Conservation (phyloP, 30 jellyfish, hydroid and myxozoan species). For the Aurelia sp. region DNA sequence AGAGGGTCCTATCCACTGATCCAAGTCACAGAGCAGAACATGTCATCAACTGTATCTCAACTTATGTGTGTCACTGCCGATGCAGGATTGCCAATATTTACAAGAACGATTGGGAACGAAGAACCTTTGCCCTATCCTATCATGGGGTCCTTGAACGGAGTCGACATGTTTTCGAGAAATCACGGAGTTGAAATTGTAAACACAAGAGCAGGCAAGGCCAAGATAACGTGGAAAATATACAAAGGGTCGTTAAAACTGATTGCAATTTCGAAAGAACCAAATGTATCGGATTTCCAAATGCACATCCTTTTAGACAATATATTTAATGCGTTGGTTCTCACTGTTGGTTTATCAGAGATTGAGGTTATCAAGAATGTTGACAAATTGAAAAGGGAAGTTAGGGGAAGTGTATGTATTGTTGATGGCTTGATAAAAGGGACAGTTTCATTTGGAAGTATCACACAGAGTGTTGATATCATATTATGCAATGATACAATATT, state of each 20-base stretch:
- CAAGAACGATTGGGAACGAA: constrained; percentile 64
- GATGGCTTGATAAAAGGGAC: constrained; percentile 58
- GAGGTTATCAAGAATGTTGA: constrained; percentile 78
- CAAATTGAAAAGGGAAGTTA: constrained; percentile 73
- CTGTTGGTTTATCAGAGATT: constrained; percentile 81
- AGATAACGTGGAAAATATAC: constrained; percentile 87
- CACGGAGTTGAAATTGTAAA: constrained; percentile 78
- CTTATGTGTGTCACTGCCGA: constrained; percentile 90
- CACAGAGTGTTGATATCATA: constrained; percentile 79
- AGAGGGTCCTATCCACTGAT: too few relatives aligned
- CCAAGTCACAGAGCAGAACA: background rate
- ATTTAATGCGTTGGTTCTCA: constrained; percentile 79
- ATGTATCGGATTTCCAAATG: constrained; percentile 53
- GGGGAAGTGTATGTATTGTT: constrained; percentile 65
- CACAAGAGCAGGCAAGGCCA: constrained; percentile 87
- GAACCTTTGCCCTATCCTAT: constrained; percentile 92
- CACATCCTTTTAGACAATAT: constrained; percentile 70
- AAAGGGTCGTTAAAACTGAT: constrained; percentile 72
- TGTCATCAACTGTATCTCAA: constrained; percentile 60
- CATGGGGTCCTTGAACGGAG: constrained; percentile 97
- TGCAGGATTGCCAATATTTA: constrained; percentile 91
- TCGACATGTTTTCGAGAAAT: constrained; percentile 92
- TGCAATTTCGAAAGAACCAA: constrained; percentile 57
- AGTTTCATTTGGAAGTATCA: constrained; percentile 52
- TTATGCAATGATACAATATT: constrained; percentile 47